Evolutionary conservation across 2,113 vertebrate species (phyloP), one percentile per base, ranked within the genome.

Genomic region (Melanotaenia duboulayi): DNA sequence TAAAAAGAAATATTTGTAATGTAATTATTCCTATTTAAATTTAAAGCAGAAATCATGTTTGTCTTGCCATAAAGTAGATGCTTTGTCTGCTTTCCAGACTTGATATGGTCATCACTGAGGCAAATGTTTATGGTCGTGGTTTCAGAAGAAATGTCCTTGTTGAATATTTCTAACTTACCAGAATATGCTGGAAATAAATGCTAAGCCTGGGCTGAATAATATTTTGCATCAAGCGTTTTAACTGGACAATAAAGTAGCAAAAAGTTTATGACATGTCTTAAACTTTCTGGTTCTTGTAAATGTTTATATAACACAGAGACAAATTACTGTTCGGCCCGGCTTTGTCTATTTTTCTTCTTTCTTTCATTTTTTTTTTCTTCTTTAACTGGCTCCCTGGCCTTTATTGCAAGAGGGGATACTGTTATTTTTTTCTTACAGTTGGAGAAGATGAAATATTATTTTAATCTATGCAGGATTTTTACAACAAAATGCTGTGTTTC

Each of bases 391-490:
- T 93, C 90, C 90, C 89, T 87, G 83, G 64, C 82, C 71, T 85
- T 87, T 87, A 70, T 56, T 75, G 65, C 84, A 74, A 80, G 87
- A 87, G 85, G 93, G 88, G 80, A 85, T 75, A 89, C 89, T 91
- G 89, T 93, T 92, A 89, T 83, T 87, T 50, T 87, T 84, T 78
- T 87, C 88, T 87, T 84, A 75, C 59, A 81, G 83, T 91, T 85
- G 73, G 71, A 84, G 68, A 76, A 80, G 57, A 70, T 7, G 76
- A 80, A 84, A 84, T 81, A 67, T 74, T 85, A 77, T 91, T 90
- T 90, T 82, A 73, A 92, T 89, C 94, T 94, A 94, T 94, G 94
- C 92, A 94, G 92, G 84, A 90, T 91, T 92, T 91, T 76, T 78
- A 49, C 54, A 73, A 76, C 14, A 64, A 74, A 58, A 32, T 13